These are phyloP conservation scores for Phocides pigmalion DNA, from an alignment of 1,140 invertebrate species.

Conservation along the genomic window DNA sequence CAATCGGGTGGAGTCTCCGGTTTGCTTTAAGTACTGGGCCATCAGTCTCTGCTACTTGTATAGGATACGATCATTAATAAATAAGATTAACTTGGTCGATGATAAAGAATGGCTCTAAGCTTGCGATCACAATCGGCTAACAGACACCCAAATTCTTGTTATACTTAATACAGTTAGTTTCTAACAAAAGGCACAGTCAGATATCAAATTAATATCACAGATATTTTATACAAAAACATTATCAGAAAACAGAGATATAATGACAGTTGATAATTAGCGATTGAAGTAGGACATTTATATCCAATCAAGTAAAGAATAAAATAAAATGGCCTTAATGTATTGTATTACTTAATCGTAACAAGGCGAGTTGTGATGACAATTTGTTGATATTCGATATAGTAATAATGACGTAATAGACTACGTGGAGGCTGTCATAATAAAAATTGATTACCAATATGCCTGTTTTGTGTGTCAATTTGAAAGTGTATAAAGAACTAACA, in stretches of 20 bases:
- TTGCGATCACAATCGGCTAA: constrained; percentile 12
- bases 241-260: too few relatives aligned
- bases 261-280: too few relatives aligned
- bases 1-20: constrained; percentile 11
- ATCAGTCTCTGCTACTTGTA: constrained; percentile 27
- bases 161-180: not conserved
- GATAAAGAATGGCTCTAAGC: not conserved
- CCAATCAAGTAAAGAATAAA: too few relatives aligned
- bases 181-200: too few relatives aligned
- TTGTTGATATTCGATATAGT: constrained; percentile 31
- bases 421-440: constrained; percentile 14
- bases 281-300: too few relatives aligned
- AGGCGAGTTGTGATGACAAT: constrained; percentile 5
- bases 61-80: constrained; percentile 23
- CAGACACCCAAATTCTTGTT: not conserved
- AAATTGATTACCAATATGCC: constrained; percentile 28
- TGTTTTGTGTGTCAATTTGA: constrained; percentile 26
- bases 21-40: not conserved
- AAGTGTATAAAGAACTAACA: too few relatives aligned
- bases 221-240: too few relatives aligned
- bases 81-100: constrained; percentile 4
- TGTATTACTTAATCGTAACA: too few relatives aligned
- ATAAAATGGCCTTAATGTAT: too few relatives aligned
- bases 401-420: constrained; percentile 32
- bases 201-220: too few relatives aligned